Evolutionary conservation across 2,797 vertebrate genomes (phyloP), one percentile per base, ranked within the genome.

Genomic region (Tarsius wallacei): DNA sequence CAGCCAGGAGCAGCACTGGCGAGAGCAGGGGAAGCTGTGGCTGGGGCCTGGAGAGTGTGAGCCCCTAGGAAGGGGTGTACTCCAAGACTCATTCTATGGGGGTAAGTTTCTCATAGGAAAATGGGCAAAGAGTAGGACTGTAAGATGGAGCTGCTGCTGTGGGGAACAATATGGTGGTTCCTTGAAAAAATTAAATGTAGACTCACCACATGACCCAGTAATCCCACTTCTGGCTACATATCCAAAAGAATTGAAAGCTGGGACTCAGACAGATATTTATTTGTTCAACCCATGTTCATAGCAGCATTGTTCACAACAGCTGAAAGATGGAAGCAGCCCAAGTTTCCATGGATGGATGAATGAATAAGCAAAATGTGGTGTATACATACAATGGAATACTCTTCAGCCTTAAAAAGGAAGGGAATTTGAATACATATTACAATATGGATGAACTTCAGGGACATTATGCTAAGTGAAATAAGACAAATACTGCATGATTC

Each of bases 81-180:
- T 61, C 88, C 47, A 70, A 61, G 77, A 83, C 71, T 55, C 57
- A 64, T 2, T 6, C 15, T 31, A 24, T 21, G 2, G 59, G 16
- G 71, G 19, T 24, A 64, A 73, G 5, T 13, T 57, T 61, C 49
- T 71, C 0, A 3, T 5, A 47, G 81, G 42, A 74, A 70, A 51
- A 11, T 2, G 28, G 11, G 6, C 4, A 5, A 11, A 5, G 0
- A 7, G 9, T 14, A 7, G 74, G 15, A 17, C 47, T 2, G 11
- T 28, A 9, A 49, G 3, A 5, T 49, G 31, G 31, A 19, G 4
- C 8, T 22, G 33, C 89, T 24, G 0, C 51, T 9, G 0, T 8
- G 22, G 51, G 5, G 66, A 68, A 12, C 16, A 26, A 13, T 7
- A 3, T 28, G 42, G 31, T 11, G 8, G 4, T 3, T 64, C 31